These are phyloP conservation scores for Psilanteris sp. DNA, from an alignment of 1,140 invertebrate genomes.

Conservation along the genomic window DNA sequence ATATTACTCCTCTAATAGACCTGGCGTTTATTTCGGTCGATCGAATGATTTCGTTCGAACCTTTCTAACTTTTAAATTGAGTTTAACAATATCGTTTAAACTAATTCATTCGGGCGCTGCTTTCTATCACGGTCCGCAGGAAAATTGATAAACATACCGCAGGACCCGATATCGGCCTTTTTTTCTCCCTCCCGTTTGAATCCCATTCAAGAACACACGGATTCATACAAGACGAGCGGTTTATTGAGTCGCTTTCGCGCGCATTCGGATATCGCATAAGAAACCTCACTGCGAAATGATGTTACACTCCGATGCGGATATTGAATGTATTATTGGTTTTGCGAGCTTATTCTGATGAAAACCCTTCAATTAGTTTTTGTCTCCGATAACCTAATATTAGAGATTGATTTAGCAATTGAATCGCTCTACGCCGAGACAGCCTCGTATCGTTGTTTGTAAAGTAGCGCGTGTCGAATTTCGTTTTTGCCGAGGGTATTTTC, in stretches of 20 bases:
- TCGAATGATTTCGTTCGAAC: too few relatives aligned
- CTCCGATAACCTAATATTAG: slow-evolving; percentile 2
- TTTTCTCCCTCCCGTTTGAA: too few relatives aligned
- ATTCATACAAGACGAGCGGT: not conserved
- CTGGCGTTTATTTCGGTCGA: too few relatives aligned
- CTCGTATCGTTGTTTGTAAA: slow-evolving; percentile 34
- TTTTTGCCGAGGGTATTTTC: slow-evolving; percentile 7
- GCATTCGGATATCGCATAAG: slow-evolving; percentile 22
- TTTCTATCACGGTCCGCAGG: too few relatives aligned
- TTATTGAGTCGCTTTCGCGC: slow-evolving; percentile 33
- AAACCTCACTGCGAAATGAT: slow-evolving; percentile 40
- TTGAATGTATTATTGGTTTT: slow-evolving; percentile 47
- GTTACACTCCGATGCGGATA: slow-evolving; percentile 55
- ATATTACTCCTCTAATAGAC: too few relatives aligned
- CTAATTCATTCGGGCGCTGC: too few relatives aligned
- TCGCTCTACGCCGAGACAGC: slow-evolving; percentile 12
- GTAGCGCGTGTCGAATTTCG: slow-evolving; percentile 39
- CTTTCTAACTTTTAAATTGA: too few relatives aligned
- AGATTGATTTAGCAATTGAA: slow-evolving; percentile 24
- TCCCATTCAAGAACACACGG: not conserved
- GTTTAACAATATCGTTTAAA: too few relatives aligned
- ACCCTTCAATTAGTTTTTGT: slow-evolving; percentile 37
- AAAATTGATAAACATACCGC: too few relatives aligned
- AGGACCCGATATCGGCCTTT: too few relatives aligned
- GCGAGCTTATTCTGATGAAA: slow-evolving; percentile 19